Conservation (phyloP, 2,888 invertebrate genomes). For the Eupeodes latifasciatus region DNA sequence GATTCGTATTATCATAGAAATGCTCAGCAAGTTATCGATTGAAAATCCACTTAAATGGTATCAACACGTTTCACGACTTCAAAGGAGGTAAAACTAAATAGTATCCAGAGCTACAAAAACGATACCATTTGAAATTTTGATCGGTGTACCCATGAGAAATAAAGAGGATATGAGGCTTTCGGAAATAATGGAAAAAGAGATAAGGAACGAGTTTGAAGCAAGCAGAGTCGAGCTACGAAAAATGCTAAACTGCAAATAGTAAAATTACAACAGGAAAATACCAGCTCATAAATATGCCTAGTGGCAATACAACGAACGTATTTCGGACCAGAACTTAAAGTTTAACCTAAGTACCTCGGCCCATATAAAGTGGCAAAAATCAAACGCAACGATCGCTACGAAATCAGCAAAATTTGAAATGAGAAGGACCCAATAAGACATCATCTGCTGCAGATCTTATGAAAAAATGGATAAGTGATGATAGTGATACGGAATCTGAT, state of each 20-base stretch:
- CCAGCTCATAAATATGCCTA: slow-evolving; percentile 10
- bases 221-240: slow-evolving; percentile 13
- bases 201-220: not conserved
- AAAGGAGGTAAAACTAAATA: not conserved
- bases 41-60: slow-evolving; percentile 22
- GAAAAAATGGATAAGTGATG: slow-evolving; percentile 11
- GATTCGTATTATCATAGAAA: slow-evolving; percentile 7
- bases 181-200: not conserved
- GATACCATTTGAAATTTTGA: slow-evolving; percentile 15
- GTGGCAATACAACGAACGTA: slow-evolving; percentile 18
- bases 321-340: slow-evolving; percentile 1
- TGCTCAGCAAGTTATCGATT: slow-evolving; percentile 20
- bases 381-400: slow-evolving; percentile 16
- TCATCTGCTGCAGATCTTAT: slow-evolving; percentile 6
- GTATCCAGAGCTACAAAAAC: not conserved
- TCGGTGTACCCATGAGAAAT: not conserved
- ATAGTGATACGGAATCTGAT: not conserved
- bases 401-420: slow-evolving; percentile 3
- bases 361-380: slow-evolving; percentile 6
- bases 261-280: not conserved
- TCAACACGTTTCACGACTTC: slow-evolving; percentile 13
- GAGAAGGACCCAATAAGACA: not conserved
- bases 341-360: slow-evolving; percentile 4
- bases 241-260: slow-evolving; percentile 17
- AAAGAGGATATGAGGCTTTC: not conserved